Conservation (phyloP, 53 echinoderm and acorn worm genomes). For the Paracentrotus lividus region DNA sequence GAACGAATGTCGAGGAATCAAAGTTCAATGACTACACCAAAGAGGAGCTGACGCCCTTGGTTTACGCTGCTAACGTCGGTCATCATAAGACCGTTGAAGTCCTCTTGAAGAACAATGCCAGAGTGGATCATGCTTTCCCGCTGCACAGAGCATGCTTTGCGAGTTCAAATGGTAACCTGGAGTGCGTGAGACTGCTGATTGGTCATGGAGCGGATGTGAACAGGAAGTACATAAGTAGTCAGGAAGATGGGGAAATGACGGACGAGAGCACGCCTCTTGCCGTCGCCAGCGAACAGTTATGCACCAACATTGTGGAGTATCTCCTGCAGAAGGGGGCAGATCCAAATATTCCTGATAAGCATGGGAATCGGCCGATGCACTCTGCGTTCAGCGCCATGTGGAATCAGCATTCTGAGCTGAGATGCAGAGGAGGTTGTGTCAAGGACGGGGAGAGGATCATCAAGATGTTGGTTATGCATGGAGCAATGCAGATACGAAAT, state of each 20-base stretch:
- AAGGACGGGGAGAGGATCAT: constrained; percentile 42
- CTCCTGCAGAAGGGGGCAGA: constrained; percentile 53
- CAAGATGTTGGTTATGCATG: background rate
- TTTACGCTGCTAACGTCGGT: constrained; percentile 83
- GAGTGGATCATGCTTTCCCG: constrained; percentile 70
- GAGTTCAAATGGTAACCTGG: constrained; percentile 27
- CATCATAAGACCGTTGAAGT: constrained; percentile 84
- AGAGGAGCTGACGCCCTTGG: constrained; percentile 78
- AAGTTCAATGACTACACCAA: constrained; percentile 4
- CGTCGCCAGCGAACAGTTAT: constrained; percentile 43
- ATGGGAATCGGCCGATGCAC: constrained; percentile 53
- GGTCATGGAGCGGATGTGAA: constrained; percentile 53
- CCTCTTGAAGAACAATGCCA: constrained; percentile 81
- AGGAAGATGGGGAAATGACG: constrained; percentile 12
- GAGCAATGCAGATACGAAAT: constrained; percentile 33
- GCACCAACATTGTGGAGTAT: constrained; percentile 53
- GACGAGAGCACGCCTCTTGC: constrained; percentile 39
- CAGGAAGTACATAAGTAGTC: constrained; percentile 1
- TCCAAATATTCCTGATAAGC: constrained; percentile 22
- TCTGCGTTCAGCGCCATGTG: constrained; percentile 32
- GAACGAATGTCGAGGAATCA: constrained; percentile 48
- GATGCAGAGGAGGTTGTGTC: constrained; percentile 30
- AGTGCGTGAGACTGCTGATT: constrained; percentile 39
- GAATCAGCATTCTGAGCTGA: constrained; percentile 44
- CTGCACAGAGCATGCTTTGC: constrained; percentile 64